These are phyloP conservation scores for Antennarius striatus DNA, from an alignment of 2,113 vertebrate species.

Conservation along the genomic window DNA sequence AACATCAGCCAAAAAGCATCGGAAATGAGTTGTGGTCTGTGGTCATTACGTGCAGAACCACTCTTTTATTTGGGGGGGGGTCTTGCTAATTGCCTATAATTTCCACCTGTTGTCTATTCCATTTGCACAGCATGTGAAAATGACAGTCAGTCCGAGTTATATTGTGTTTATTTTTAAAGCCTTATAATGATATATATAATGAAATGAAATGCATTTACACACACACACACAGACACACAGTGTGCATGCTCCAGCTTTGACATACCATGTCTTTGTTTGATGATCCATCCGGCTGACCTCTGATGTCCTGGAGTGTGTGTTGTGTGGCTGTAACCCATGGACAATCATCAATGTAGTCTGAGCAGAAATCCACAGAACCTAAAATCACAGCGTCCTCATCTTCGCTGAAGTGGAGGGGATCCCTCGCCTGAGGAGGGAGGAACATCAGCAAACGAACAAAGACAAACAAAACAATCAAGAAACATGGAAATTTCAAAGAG, in stretches of 20 bases:
- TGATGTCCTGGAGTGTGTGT: slow-evolving; percentile 45
- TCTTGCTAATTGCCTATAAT: too few relatives aligned
- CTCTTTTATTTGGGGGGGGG: too few relatives aligned
- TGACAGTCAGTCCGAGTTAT: too few relatives aligned
- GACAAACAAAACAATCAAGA: not conserved
- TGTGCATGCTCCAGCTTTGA: not conserved
- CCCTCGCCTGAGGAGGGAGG: slow-evolving; percentile 60
- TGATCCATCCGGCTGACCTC: slow-evolving; percentile 44
- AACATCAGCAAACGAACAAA: not conserved
- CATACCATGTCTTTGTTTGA: slow-evolving; percentile 45
- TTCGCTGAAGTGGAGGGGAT: slow-evolving; percentile 68
- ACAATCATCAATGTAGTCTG: slow-evolving; percentile 69
- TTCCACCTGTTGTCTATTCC: too few relatives aligned
- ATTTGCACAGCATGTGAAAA: too few relatives aligned
- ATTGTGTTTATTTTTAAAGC: too few relatives aligned
- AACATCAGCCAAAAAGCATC: too few relatives aligned
- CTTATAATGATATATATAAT: too few relatives aligned
- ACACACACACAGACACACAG: too few relatives aligned
- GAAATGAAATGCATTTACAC: not conserved
- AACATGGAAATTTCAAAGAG: not conserved
- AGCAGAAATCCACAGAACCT: slow-evolving; percentile 75
- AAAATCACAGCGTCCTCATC: slow-evolving; percentile 53
- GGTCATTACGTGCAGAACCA: too few relatives aligned
- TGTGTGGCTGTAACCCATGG: slow-evolving; percentile 41
- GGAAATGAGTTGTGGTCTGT: too few relatives aligned